Conservation (phyloP, 2,113 vertebrate species). For the Promerops cafer region DNA sequence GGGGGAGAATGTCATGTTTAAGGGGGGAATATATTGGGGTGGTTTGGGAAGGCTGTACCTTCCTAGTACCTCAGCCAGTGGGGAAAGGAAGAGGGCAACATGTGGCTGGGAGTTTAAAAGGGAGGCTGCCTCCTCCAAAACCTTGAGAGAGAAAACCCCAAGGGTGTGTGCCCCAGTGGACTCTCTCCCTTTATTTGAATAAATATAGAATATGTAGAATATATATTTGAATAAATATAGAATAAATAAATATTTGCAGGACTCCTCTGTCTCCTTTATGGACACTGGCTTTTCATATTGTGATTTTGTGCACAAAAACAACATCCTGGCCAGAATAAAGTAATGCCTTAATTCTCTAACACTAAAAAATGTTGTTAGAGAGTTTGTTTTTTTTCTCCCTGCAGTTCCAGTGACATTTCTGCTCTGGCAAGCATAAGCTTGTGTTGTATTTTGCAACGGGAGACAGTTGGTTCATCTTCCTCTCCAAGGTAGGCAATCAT, state of each 20-base stretch:
- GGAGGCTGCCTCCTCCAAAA: background rate
- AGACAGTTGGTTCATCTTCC: background rate
- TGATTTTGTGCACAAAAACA: background rate
- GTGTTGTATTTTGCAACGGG: background rate
- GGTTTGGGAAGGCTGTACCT: background rate
- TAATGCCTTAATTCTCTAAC: background rate
- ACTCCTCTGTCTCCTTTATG: background rate
- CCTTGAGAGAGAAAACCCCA: background rate
- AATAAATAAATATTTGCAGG: no score
- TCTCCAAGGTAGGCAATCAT: background rate
- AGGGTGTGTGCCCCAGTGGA: accelerated
- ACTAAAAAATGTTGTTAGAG: background rate
- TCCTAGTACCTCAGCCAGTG: background rate
- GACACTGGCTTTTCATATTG: background rate
- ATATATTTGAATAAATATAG: no score
- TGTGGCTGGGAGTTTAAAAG: background rate
- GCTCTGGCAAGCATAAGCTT: background rate
- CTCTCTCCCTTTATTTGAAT: no score
- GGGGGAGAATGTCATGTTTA: background rate
- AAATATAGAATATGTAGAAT: no score
- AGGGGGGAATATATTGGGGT: background rate
- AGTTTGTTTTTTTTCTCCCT: no score
- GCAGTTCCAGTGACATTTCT: background rate
- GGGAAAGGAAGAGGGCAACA: background rate
- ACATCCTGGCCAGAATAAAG: background rate